phyloP scores from a whole-genome alignment of 2,888 invertebrate species.

The Iphiclides podalirius region DNA sequence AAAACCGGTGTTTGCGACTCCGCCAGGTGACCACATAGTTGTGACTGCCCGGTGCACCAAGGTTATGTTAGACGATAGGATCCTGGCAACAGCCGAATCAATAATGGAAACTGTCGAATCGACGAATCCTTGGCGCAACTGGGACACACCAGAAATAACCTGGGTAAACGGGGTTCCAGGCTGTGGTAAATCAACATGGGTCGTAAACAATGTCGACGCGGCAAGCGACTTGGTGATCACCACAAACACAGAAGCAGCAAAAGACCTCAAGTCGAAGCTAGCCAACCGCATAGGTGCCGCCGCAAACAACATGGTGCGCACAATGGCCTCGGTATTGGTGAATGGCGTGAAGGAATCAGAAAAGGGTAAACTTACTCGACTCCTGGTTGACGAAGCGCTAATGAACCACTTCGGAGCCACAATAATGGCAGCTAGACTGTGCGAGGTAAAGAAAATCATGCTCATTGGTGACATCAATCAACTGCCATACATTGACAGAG shows the following conservation, averaged over 20 bases:
- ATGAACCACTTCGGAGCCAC: too few species aligned
- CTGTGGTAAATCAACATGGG: neutral
- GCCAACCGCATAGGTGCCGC: neutral
- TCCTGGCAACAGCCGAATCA: neutral
- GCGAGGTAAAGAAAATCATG: too few species aligned
- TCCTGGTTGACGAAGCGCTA: too few species aligned
- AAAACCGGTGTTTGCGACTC: constrained; percentile 3
- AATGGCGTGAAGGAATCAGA: too few species aligned
- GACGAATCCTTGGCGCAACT: neutral
- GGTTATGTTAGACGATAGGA: constrained; percentile 7
- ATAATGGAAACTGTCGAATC: neutral
- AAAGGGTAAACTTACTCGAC: too few species aligned
- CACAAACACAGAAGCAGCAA: constrained; percentile 21
- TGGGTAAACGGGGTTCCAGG: neutral
- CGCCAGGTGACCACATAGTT: constrained; percentile 8
- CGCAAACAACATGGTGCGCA: constrained; percentile 2
- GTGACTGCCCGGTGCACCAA: constrained; percentile 8
- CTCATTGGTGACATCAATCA: too few species aligned
- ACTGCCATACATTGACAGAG: too few species aligned
- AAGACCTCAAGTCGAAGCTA: constrained; percentile 17
- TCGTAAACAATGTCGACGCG: neutral
- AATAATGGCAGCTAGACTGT: too few species aligned
- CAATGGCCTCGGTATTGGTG: constrained; percentile 8
- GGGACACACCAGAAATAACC: neutral
- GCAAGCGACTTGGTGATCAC: constrained; percentile 5